These are phyloP conservation scores for Hypomecis punctinalis DNA, from an alignment of 2,888 invertebrate species.

Conservation along the genomic window DNA sequence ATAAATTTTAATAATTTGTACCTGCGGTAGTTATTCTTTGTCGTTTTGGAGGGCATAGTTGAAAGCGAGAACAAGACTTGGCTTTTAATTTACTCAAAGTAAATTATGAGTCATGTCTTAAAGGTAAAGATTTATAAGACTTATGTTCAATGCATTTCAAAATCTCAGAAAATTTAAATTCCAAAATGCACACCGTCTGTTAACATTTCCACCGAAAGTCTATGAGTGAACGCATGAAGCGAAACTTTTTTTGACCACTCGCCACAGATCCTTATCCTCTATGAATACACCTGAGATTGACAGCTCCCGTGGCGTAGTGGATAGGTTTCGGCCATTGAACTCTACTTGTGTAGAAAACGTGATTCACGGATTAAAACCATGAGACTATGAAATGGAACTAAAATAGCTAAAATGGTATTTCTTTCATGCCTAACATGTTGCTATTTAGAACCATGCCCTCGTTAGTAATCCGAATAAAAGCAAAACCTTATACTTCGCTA, in stretches of 20 bases:
- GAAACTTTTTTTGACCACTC: constrained; percentile 1
- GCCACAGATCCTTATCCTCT: constrained; percentile 1
- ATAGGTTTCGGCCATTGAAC: constrained; percentile 15
- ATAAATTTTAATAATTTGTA: not conserved
- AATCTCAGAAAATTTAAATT: no score
- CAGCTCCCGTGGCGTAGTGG: constrained; percentile 11
- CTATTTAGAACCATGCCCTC: no score
- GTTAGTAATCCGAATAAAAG: no score
- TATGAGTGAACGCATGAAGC: not conserved
- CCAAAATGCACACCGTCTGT: no score
- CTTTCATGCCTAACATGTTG: no score
- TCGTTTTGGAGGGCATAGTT: not conserved
- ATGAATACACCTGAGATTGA: constrained; percentile 10
- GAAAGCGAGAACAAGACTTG: not conserved
- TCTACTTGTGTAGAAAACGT: constrained; percentile 4
- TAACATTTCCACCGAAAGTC: no score
- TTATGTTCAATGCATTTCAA: not conserved
- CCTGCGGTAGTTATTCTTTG: not conserved
- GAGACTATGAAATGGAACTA: constrained; percentile 7
- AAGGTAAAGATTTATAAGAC: no score
- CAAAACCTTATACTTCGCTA: no score
- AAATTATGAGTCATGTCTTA: no score
- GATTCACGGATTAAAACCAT: constrained; percentile 15
- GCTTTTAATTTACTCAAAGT: not conserved
- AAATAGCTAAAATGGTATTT: not conserved